A percentile compares a stretch with the other conserved stretches of the same genome.
These are phyloP conservation scores for Falco berigora DNA, from an alignment of 2,797 vertebrate genomes.

Conservation along the genomic window DNA sequence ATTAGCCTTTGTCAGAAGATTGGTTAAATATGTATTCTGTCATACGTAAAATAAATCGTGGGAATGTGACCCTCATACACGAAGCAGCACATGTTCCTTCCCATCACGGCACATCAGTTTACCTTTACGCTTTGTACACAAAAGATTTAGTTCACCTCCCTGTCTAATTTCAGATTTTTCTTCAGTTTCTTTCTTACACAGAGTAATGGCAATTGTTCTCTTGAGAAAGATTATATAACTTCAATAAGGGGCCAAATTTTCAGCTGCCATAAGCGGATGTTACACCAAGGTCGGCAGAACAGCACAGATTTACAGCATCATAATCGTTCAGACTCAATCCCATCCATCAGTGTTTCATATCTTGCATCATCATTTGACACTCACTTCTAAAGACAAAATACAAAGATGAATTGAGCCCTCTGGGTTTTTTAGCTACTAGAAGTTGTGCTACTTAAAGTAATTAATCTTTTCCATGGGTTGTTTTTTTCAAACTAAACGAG, in stretches of 20 bases:
- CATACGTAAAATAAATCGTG: not conserved
- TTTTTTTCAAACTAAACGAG: not conserved
- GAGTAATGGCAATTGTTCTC: not conserved
- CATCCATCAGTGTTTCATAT: not conserved
- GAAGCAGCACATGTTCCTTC: not conserved
- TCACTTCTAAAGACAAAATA: conserved; percentile 15
- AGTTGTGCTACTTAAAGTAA: conserved; percentile 10
- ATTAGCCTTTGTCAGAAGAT: not conserved
- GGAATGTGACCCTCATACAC: not conserved
- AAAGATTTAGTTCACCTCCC: not conserved
- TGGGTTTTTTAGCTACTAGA: not conserved
- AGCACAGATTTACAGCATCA: not conserved
- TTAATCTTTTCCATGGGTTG: conserved; percentile 4
- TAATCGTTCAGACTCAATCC: not conserved
- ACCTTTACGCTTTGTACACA: not conserved
- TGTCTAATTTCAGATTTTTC: not conserved
- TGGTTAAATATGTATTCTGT: not conserved
- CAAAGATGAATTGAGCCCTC: conserved; percentile 18
- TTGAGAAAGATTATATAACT: not conserved
- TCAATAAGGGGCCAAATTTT: not conserved
- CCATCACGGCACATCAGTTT: not conserved
- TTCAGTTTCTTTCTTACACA: not conserved
- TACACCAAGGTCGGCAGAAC: not conserved
- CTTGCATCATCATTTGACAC: not conserved
- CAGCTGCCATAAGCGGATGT: not conserved